These are phyloP conservation scores for Aurelia sp. DNA, from an alignment of 30 jellyfish, hydroid and myxozoan genomes.

Conservation along the genomic window DNA sequence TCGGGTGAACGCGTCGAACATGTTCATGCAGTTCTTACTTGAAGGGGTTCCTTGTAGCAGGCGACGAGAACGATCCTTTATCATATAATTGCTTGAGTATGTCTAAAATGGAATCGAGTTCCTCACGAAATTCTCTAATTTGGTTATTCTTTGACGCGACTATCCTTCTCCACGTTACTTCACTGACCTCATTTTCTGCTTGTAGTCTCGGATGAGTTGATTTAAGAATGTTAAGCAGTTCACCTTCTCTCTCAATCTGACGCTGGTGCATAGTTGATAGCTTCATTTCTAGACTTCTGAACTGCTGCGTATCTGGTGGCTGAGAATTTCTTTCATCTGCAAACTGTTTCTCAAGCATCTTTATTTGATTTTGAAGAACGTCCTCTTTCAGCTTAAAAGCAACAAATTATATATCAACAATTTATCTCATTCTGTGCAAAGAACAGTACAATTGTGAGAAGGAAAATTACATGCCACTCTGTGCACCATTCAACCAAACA, in stretches of 20 bases:
- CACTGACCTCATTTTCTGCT: slow-evolving; percentile 23
- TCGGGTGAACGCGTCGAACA: no score
- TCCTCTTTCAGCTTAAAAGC: slow-evolving; percentile 50
- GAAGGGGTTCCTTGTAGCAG: no score
- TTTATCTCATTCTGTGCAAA: no score
- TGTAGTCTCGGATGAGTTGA: slow-evolving; percentile 2
- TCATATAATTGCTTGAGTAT: slow-evolving; percentile 23
- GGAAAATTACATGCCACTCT: no score
- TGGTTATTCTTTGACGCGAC: slow-evolving; percentile 52
- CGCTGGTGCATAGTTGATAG: slow-evolving; percentile 53
- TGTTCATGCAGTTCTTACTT: no score
- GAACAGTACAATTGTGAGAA: no score
- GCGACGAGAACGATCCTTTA: slow-evolving; percentile 20
- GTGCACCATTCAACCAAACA: no score
- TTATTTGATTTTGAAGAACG: slow-evolving; percentile 38
- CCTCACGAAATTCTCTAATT: slow-evolving; percentile 67
- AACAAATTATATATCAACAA: no score
- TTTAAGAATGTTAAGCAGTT: slow-evolving; percentile 42
- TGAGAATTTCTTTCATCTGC: slow-evolving; percentile 39
- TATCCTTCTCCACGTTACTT: slow-evolving; percentile 41
- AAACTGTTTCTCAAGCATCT: slow-evolving; percentile 28
- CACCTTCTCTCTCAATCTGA: slow-evolving; percentile 56
- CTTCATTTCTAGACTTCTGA: slow-evolving; percentile 44
- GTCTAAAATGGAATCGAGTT: slow-evolving; percentile 63
- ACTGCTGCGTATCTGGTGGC: slow-evolving; percentile 70